phyloP scores from a whole-genome alignment of 1,140 invertebrate genomes.

The Drosophila burlai region DNA sequence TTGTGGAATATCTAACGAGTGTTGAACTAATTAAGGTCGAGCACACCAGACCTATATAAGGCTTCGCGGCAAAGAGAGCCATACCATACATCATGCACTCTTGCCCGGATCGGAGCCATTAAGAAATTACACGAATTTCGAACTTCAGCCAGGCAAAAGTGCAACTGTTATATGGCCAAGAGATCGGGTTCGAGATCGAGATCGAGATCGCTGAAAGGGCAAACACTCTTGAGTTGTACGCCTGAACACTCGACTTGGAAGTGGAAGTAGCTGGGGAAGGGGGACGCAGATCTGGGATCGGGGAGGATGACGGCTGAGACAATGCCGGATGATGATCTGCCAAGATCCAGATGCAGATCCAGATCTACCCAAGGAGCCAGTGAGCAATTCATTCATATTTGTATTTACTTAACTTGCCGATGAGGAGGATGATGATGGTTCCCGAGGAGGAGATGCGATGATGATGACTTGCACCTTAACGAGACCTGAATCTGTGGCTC shows the following conservation, averaged over 20 bases:
- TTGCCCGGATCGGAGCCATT: slow-evolving; percentile 35
- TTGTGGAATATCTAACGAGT: slow-evolving; percentile 62
- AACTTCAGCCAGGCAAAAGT: slow-evolving; percentile 45
- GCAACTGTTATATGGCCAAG: slow-evolving; percentile 55
- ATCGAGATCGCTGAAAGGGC: slow-evolving; percentile 59
- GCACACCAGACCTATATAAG: slow-evolving; percentile 47
- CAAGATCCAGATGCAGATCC: slow-evolving; percentile 70
- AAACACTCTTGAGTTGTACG: slow-evolving; percentile 63
- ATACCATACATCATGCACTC: background rate
- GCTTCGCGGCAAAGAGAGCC: slow-evolving; percentile 40
- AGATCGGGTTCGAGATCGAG: slow-evolving; percentile 36
- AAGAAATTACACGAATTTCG: slow-evolving; percentile 62
- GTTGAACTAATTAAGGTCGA: slow-evolving; percentile 78
- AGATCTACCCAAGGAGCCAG: slow-evolving; percentile 46
- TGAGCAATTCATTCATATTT: slow-evolving; percentile 82
- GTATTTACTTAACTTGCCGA: slow-evolving; percentile 79
- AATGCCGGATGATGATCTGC: slow-evolving; percentile 73
- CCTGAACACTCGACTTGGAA: slow-evolving; percentile 42
- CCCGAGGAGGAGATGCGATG: slow-evolving; percentile 55
- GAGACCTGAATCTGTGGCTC: slow-evolving; percentile 50
- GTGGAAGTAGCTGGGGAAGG: slow-evolving; percentile 17
- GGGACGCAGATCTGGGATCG: slow-evolving; percentile 9
- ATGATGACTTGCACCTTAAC: slow-evolving; percentile 75
- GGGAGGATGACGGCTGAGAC: slow-evolving; percentile 47
- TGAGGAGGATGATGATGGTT: slow-evolving; percentile 65